These are phyloP conservation scores for Nesogale talazaci DNA, from an alignment of 2,113 vertebrate genomes.

Conservation along the genomic window DNA sequence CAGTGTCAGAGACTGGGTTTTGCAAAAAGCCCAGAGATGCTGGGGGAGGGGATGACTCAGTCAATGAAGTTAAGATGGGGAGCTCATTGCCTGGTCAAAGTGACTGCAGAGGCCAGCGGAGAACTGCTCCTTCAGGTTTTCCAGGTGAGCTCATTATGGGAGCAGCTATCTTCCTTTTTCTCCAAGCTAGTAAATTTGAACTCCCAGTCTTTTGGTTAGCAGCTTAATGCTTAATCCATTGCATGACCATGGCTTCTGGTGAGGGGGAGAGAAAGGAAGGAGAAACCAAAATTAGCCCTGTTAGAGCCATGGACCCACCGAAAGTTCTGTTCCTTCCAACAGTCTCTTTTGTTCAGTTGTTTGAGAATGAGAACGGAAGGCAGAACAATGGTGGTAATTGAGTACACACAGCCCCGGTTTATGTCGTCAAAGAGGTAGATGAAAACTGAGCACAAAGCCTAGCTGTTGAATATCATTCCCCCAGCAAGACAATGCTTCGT, in stretches of 20 bases:
- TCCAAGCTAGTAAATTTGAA: too few relatives aligned
- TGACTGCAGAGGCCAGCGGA: too few relatives aligned
- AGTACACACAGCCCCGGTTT: conserved; percentile 17
- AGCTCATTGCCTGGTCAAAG: too few relatives aligned
- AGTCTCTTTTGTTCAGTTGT: background rate
- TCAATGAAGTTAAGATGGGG: background rate
- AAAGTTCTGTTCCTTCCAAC: background rate
- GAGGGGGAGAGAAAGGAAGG: background rate
- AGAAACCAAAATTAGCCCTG: background rate
- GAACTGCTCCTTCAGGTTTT: too few relatives aligned
- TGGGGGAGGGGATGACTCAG: background rate
- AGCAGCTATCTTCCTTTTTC: too few relatives aligned
- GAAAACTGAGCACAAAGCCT: conserved; percentile 3
- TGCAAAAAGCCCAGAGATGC: background rate
- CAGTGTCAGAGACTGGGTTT: background rate
- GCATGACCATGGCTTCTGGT: too few relatives aligned
- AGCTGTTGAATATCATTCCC: conserved; percentile 47
- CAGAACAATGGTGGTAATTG: background rate
- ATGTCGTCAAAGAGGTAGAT: background rate
- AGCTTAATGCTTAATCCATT: too few relatives aligned
- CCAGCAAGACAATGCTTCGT: conserved; percentile 64
- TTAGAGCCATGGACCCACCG: background rate
- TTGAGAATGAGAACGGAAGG: conserved; percentile 6
- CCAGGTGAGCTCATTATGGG: too few relatives aligned
- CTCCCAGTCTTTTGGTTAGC: too few relatives aligned